These are phyloP conservation scores for Polypedilum pembai DNA, from an alignment of 1,140 invertebrate species.

Conservation along the genomic window DNA sequence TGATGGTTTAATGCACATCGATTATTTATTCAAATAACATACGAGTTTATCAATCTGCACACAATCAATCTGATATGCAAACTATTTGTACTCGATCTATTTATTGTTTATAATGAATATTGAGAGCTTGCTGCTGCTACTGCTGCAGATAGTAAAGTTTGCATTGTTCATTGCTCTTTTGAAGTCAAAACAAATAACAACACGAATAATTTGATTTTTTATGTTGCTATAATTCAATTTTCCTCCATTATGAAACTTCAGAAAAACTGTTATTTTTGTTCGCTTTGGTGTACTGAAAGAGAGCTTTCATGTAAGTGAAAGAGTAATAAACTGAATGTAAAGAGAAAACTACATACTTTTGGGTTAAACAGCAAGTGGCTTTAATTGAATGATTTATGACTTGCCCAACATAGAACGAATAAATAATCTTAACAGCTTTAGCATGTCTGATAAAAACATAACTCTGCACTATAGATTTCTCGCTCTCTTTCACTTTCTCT, in stretches of 20 bases:
- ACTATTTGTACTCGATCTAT: too few relatives aligned
- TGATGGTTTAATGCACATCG: too few relatives aligned
- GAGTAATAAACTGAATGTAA: not conserved
- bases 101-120: too few relatives aligned
- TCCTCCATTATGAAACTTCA: not conserved
- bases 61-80: too few relatives aligned
- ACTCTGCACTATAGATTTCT: not conserved
- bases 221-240: not conserved
- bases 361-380: not conserved
- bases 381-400: conserved; percentile 27
- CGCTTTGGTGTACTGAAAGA: too few relatives aligned
- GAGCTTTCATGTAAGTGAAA: too few relatives aligned
- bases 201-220: not conserved
- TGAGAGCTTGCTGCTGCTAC: too few relatives aligned
- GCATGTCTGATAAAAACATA: conserved; percentile 21
- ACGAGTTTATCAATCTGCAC: too few relatives aligned
- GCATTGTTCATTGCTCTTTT: too few relatives aligned
- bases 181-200: not conserved
- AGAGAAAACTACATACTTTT: not conserved
- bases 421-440: conserved; percentile 27
- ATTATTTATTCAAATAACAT: too few relatives aligned
- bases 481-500: too few relatives aligned
- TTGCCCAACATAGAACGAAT: conserved; percentile 6
- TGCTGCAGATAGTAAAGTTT: too few relatives aligned
- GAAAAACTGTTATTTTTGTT: not conserved